Conservation (phyloP, 2,888 invertebrate genomes). For the Nasonovia ribisnigri region DNA sequence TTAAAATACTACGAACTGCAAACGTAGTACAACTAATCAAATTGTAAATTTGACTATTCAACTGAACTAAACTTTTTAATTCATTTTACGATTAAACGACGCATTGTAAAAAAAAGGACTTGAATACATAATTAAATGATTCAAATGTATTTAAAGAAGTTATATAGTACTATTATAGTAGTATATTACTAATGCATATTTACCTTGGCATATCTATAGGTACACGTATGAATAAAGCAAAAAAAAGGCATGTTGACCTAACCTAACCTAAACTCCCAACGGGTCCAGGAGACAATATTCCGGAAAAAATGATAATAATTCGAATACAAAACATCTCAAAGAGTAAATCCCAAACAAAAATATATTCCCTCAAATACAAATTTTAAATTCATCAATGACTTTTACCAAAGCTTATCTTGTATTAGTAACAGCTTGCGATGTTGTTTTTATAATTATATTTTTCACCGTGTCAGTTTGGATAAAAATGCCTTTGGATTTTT, state of each 20-base stretch:
- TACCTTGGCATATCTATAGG: background rate
- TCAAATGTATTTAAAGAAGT: background rate
- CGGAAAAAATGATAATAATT: no score
- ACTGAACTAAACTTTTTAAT: background rate
- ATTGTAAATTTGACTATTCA: background rate
- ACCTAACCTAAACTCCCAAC: no score
- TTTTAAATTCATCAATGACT: background rate
- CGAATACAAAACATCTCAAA: no score
- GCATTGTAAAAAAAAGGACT: background rate
- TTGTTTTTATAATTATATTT: background rate
- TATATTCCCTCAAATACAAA: no score
- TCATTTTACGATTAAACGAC: background rate
- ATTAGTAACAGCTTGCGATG: background rate
- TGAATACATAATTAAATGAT: background rate
- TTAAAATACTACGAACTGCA: background rate
- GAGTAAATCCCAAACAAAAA: no score
- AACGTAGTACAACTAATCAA: background rate
- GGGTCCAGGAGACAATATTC: no score
- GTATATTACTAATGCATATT: background rate
- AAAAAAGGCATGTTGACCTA: no score
- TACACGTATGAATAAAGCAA: no score
- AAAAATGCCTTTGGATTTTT: background rate
- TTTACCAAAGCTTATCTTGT: background rate
- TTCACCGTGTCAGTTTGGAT: background rate
- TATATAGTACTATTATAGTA: background rate